Evolutionary conservation across 2,888 invertebrate genomes (phyloP), one percentile per base, ranked within the genome.

Genomic region (Pseudolycoriella hygida): DNA sequence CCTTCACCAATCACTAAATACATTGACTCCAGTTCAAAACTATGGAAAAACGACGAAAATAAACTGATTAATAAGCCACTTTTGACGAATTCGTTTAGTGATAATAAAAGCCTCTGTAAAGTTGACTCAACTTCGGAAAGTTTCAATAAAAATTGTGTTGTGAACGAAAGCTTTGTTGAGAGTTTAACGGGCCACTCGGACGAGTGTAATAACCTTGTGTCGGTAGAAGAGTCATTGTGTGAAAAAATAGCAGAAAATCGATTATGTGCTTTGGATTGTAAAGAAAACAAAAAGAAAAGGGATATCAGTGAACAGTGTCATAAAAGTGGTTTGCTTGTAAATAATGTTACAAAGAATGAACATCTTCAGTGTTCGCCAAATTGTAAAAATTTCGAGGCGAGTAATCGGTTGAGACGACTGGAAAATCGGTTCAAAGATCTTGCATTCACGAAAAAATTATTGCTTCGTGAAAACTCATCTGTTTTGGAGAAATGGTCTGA

Each of bases 321-420:
- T 25, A 25, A 4, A 34, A 34, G 34, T 34, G 15, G 15, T 12
- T 34, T 12, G 11, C 34, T 8, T 14, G 34, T 14, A 34, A 34
- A 34, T 34, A 25, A 25, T 8, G 25, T 6, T 25, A 25, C 25
- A 25, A 25, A 25, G 25, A 4, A 25, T 25, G 25, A 25, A 25
- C 25, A 25, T 25, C 25, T 4, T 6, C 34, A 14, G 15, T 14
- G 34, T 34, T 40, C 40, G 10, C 19, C 19, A n/a, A 40, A 40
- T 32, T 6, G 20, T 37, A 43, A 46, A 11, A 39, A 39, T 31
- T 67, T 67, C 51, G 66, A 67, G 52, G 64, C 64, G 41, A 66
- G 64, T 52, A 67, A 67, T 45, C 60, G 71, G 42, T 56, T 72
- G 46, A 69, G 69, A 53, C 62, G 68, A 47, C 56, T 71, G 45